Percentiles rank a stretch among this genome's conserved stretches.
These are phyloP conservation scores for Orthonychiurus folsomi DNA, from an alignment of 2,888 invertebrate species.

Conservation along the genomic window DNA sequence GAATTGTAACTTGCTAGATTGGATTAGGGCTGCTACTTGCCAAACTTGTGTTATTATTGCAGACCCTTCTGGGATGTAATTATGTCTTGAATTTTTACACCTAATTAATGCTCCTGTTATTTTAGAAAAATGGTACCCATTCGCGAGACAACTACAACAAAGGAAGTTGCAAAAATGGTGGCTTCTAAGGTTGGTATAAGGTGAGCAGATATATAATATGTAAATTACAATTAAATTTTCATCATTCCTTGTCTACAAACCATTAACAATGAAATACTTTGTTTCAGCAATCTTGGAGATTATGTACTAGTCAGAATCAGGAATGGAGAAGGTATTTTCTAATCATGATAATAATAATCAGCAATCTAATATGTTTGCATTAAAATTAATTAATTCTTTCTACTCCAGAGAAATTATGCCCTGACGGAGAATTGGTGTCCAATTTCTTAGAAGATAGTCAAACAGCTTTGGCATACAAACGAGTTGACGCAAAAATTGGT, in stretches of 20 bases:
- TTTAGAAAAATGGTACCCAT: conserved; percentile 75
- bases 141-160: conserved; percentile 82
- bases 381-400: conserved; percentile 25
- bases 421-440: conserved; percentile 61
- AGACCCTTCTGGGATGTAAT: no score
- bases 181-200: conserved; percentile 92
- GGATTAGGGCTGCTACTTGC: no score
- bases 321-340: conserved; percentile 72
- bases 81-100: no score
- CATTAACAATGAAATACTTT: no score
- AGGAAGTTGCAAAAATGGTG: conserved; percentile 86
- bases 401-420: conserved; percentile 72
- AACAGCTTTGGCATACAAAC: conserved; percentile 71
- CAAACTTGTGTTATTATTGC: no score
- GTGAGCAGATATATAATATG: no score
- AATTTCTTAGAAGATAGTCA: conserved; percentile 36
- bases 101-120: no score
- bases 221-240: no score
- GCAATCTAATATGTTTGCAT: no score
- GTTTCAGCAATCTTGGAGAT: conserved; percentile 92
- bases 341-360: not conserved
- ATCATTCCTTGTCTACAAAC: no score
- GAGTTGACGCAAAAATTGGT: conserved; percentile 92
- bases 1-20: no score
- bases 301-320: conserved; percentile 84